Conservation (phyloP, 2,888 invertebrate genomes). For the Trileptium ribeirensis region DNA sequence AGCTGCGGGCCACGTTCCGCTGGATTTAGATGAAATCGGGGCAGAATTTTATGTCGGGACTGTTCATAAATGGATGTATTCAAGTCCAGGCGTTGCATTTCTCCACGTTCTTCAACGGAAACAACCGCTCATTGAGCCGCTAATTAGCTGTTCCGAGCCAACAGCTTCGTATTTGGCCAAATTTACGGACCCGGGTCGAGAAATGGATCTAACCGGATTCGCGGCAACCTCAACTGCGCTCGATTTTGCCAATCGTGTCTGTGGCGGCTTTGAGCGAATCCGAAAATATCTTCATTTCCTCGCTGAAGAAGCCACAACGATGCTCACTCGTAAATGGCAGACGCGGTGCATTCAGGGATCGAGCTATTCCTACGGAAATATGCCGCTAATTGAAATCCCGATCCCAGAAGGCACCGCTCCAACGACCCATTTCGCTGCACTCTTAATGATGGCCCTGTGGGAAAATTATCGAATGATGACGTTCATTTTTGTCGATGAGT, state of each 20-base stretch:
- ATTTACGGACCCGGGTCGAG: not conserved
- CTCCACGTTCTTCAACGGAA: not conserved
- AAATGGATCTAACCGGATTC: not conserved
- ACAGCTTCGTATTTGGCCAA: not conserved
- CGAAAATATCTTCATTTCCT: not conserved
- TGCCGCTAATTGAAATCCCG: not conserved
- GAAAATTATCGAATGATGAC: not conserved
- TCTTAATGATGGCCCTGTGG: not conserved
- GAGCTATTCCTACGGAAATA: not conserved
- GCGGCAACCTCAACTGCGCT: not conserved
- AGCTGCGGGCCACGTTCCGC: constrained; percentile 3
- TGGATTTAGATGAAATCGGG: constrained; percentile 8
- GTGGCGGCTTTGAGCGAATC: not conserved
- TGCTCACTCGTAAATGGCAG: not conserved
- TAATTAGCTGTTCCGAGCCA: not conserved
- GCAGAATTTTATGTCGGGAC: constrained; percentile 2
- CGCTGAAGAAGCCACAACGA: not conserved
- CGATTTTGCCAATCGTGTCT: not conserved
- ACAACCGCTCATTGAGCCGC: not conserved
- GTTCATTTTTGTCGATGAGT: not conserved
- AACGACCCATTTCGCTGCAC: not conserved
- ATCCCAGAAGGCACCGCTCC: not conserved
- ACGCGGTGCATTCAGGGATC: not conserved
- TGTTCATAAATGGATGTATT: constrained; percentile 10
- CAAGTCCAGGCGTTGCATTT: constrained; percentile 1